phyloP scores from a whole-genome alignment of 1,140 invertebrate species.

The Heliconius himera region DNA sequence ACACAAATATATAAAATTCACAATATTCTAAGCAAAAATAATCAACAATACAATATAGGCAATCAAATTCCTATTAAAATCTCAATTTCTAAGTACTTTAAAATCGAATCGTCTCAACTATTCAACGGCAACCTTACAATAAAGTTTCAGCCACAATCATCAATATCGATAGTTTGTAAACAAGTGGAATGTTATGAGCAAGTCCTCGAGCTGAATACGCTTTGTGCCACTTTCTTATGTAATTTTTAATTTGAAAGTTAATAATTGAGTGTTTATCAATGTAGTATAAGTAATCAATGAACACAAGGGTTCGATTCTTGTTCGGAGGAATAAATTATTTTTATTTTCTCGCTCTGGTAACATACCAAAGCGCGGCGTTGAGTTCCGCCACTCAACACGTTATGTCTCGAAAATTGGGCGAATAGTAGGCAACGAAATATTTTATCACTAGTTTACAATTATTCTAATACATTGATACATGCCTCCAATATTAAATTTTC shows the following conservation, averaged over 20 bases:
- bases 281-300: not conserved
- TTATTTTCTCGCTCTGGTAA: too few relatives aligned
- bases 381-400: too few relatives aligned
- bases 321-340: too few relatives aligned
- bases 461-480: too few relatives aligned
- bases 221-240: not conserved
- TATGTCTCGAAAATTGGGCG: too few relatives aligned
- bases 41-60: too few relatives aligned
- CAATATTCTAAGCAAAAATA: not conserved
- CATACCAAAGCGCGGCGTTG: too few relatives aligned
- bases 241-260: not conserved
- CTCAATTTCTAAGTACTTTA: not conserved
- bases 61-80: not conserved
- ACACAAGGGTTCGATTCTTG: too few relatives aligned
- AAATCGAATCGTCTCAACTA: not conserved
- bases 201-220: not conserved
- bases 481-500: too few relatives aligned
- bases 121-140: not conserved
- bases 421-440: too few relatives aligned
- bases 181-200: not conserved
- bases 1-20: not conserved
- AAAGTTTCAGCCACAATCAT: not conserved
- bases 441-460: too few relatives aligned
- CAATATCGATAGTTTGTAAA: constrained; percentile 4
- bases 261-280: not conserved